phyloP scores from a whole-genome alignment of 2,113 vertebrate genomes.

The Corythornis cristatus region DNA sequence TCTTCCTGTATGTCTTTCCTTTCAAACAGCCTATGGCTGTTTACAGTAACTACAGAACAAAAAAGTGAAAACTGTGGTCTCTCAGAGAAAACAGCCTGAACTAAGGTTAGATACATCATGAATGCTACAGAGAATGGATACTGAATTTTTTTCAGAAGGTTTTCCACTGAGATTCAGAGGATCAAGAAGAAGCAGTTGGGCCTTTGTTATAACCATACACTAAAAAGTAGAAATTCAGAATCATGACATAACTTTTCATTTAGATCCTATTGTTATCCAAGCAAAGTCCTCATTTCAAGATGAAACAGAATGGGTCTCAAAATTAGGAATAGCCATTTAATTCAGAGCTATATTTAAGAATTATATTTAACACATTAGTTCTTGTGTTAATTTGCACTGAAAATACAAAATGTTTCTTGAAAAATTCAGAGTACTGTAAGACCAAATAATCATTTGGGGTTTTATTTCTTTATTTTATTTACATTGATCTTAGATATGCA shows the following conservation, averaged over 20 bases:
- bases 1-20: not conserved
- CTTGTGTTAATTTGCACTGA: not conserved
- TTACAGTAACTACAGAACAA: not conserved
- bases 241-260: not conserved
- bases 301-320: not conserved
- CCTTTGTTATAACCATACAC: not conserved
- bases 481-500: not conserved
- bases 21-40: not conserved
- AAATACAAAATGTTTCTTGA: not conserved
- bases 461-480: not conserved
- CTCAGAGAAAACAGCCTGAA: not conserved
- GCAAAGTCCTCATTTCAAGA: not conserved
- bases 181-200: not conserved
- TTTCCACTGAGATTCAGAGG: not conserved
- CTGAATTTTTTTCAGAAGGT: not conserved
- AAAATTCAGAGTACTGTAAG: not conserved
- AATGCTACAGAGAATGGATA: not conserved
- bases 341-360: not conserved
- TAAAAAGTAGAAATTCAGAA: not conserved
- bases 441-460: not conserved
- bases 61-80: not conserved
- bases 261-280: not conserved
- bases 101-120: not conserved
- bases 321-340: not conserved
- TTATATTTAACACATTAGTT: not conserved